Evolutionary conservation across 2,888 invertebrate genomes (phyloP), one percentile per base, ranked within the genome.

Genomic region (Rhagonycha lutea): DNA sequence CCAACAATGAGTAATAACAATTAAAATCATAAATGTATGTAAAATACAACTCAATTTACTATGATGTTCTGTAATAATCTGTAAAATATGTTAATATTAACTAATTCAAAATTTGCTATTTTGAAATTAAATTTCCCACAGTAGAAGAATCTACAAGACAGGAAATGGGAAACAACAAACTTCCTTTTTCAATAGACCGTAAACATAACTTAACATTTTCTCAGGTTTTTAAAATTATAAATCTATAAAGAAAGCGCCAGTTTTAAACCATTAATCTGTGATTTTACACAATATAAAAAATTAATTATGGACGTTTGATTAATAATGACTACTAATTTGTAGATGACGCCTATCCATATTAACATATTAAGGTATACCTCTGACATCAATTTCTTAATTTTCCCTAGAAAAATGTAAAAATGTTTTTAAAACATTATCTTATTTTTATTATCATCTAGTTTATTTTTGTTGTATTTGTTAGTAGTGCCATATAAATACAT

Each of bases 141-240:
- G 29, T 76, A 24, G 68, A 70, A 65, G 61, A 29, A 68, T 26
- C 32, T 62, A 32, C 32, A 62, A 65, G 18, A 63, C 76, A 73
- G 76, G 76, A 76, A 76, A 70, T 67, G 14, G 29, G 65, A 47
- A 76, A 76, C 76, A 76, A 76, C 61, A 72, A 69, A 76, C 76
- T 76, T 76, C 76, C 76, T 76, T 67, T 73, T 67, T 28, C 76
- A 73, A 72, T 68, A 76, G 76, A 76, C 76, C 76, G 73, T 76
- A 73, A 72, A 72, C n/a, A 26, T 63, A 74, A 18, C 62, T 14
- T 28, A 60, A 32, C 14, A 67, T 47, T 65, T 65, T 65, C 63
- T 65, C 63, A 65, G 63, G 63, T 65, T 65, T 65, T 65, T 65
- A 24, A 65, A 65, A 47, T 47, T n/a, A 47, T 47, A 47, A 47